Conservation (phyloP, 2,113 vertebrate genomes). For the Melanostigma gelatinosum region DNA sequence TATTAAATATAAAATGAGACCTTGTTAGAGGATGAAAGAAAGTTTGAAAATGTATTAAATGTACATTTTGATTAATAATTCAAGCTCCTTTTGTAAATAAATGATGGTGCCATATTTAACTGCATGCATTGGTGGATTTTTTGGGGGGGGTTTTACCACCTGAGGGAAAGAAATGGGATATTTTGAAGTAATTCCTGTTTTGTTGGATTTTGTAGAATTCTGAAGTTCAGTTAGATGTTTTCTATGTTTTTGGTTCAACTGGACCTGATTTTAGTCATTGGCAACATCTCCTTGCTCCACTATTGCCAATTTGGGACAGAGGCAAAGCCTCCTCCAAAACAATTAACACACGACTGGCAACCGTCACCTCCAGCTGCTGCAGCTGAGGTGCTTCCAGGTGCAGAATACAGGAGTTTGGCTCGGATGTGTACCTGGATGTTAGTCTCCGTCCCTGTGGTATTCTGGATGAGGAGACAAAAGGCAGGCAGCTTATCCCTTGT, state of each 20-base stretch:
- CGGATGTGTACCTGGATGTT: slow-evolving; percentile 59
- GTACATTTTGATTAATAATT: slow-evolving; percentile 80
- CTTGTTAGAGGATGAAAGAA: slow-evolving; percentile 61
- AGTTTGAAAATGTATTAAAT: slow-evolving; percentile 78
- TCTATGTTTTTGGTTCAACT: slow-evolving; percentile 75
- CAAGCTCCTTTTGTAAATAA: slow-evolving; percentile 78
- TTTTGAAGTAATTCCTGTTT: slow-evolving; percentile 45
- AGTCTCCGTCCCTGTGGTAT: slow-evolving; percentile 79
- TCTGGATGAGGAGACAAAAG: slow-evolving; percentile 81
- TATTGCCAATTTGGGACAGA: slow-evolving; percentile 80
- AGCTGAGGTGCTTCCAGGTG: slow-evolving; percentile 63
- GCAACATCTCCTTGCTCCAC: slow-evolving; percentile 77
- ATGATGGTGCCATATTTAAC: slow-evolving; percentile 74
- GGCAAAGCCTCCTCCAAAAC: slow-evolving; percentile 55
- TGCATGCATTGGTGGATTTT: slow-evolving; percentile 71
- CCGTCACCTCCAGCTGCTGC: slow-evolving; percentile 50
- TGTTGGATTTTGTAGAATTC: slow-evolving; percentile 40
- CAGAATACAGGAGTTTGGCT: slow-evolving; percentile 51
- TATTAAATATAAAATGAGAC: slow-evolving; percentile 77
- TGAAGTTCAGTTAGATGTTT: slow-evolving; percentile 54
- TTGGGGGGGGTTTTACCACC: slow-evolving; percentile 42
- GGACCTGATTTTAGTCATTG: slow-evolving; percentile 86
- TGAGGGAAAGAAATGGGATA: slow-evolving; percentile 48
- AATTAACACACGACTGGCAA: slow-evolving; percentile 45
- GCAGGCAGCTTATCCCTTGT: slow-evolving; percentile 93